Evolutionary conservation across 2,797 vertebrate genomes (phyloP).

Genomic region (Micromesistius poutassou): DNA sequence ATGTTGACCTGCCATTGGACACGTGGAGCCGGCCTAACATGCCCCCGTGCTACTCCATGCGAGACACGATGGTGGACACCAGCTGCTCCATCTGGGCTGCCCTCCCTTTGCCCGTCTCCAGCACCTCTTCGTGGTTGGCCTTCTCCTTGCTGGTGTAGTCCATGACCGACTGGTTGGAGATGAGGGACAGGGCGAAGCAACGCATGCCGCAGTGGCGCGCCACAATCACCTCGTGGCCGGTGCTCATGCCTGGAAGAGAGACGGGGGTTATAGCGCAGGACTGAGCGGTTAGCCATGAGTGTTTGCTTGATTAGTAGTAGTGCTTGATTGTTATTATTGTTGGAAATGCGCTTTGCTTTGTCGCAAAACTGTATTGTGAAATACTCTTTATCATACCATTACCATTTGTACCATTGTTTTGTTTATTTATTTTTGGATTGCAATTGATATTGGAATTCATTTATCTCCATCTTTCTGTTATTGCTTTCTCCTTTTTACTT

Average conservation of each 20-base stretch:
- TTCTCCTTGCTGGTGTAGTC: conserved; percentile 78
- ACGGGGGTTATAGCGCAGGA: not conserved
- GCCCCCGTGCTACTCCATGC: conserved; percentile 60
- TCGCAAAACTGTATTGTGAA: too few relatives aligned
- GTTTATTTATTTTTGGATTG: too few relatives aligned
- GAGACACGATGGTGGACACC: conserved; percentile 72
- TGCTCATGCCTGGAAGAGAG: conserved; percentile 83
- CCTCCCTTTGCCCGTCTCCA: conserved; percentile 71
- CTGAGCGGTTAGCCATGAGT: too few relatives aligned
- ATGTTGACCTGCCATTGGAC: not conserved
- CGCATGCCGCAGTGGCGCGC: conserved; percentile 82
- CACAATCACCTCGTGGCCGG: conserved; percentile 83
- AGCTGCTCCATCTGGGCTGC: conserved; percentile 76
- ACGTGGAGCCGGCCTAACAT: conserved; percentile 5
- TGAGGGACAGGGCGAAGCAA: conserved; percentile 85
- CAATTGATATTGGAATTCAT: too few relatives aligned
- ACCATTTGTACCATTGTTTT: too few relatives aligned
- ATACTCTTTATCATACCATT: too few relatives aligned
- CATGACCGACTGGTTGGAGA: conserved; percentile 79
- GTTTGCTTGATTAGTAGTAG: too few relatives aligned
- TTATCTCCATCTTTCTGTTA: too few relatives aligned
- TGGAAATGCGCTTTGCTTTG: too few relatives aligned
- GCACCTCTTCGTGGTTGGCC: conserved; percentile 84
- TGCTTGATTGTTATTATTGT: too few relatives aligned
- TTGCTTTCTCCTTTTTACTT: too few relatives aligned